phyloP scores from a whole-genome alignment of 1,140 invertebrate genomes.

The Cecropterus lyciades region DNA sequence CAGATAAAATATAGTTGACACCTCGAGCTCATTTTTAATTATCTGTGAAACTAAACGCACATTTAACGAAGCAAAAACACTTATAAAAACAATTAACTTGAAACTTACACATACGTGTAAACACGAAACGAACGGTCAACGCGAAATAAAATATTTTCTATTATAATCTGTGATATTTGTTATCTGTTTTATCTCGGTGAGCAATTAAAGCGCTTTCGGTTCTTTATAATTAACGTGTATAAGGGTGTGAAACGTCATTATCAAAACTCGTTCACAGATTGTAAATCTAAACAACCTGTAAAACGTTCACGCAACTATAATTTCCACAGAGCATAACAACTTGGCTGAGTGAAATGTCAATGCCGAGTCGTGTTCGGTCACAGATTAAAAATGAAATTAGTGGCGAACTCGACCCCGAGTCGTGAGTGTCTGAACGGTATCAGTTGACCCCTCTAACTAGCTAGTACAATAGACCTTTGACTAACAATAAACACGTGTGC shows the following conservation, averaged over 20 bases:
- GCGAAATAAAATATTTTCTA: constrained; percentile 8
- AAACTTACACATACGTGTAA: background rate
- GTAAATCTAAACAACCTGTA: constrained; percentile 32
- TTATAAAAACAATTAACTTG: background rate
- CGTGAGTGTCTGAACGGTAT: constrained; percentile 27
- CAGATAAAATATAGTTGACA: background rate
- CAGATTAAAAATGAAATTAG: constrained; percentile 28
- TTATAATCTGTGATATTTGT: constrained; percentile 18
- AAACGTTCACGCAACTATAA: constrained; percentile 31
- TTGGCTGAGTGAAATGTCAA: constrained; percentile 28
- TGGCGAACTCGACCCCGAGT: constrained; percentile 23
- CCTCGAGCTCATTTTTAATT: background rate
- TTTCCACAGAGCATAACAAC: constrained; percentile 24
- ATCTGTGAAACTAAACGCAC: background rate
- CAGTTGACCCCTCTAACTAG: constrained; percentile 27
- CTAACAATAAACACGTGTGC: background rate
- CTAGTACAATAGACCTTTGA: constrained; percentile 22
- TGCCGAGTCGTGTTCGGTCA: constrained; percentile 31
- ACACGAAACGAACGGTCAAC: background rate
- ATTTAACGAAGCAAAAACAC: background rate
- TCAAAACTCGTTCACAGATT: constrained; percentile 31
- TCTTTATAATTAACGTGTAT: constrained; percentile 25
- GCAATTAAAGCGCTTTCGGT: constrained; percentile 15
- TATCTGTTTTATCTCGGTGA: constrained; percentile 2
- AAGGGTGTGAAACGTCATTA: constrained; percentile 29